phyloP scores from a whole-genome alignment of 2,797 vertebrate genomes.

The Cygnus olor region DNA sequence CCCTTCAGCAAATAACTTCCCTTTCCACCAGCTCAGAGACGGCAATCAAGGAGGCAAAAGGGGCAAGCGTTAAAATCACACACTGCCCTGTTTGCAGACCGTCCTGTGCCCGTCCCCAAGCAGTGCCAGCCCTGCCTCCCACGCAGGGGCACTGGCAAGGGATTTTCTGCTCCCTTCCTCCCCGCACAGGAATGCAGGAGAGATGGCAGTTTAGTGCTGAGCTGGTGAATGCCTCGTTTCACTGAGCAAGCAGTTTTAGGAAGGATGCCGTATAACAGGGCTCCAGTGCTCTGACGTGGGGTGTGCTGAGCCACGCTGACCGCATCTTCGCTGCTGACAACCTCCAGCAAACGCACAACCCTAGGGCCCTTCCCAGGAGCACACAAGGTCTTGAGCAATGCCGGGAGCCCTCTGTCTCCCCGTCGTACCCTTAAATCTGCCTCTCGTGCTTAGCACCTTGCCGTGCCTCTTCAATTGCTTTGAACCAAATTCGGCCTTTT shows the following conservation, averaged over 20 bases:
- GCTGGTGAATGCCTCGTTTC: slow-evolving; percentile 47
- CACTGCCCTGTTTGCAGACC: neutral
- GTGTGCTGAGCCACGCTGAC: neutral
- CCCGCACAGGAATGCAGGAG: slow-evolving; percentile 25
- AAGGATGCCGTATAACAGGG: neutral
- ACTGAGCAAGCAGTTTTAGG: slow-evolving; percentile 48
- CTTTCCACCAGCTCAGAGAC: neutral
- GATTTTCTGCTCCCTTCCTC: slow-evolving; percentile 24
- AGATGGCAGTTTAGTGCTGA: slow-evolving; percentile 36
- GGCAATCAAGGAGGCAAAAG: neutral
- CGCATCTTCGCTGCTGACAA: neutral
- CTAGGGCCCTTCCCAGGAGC: neutral
- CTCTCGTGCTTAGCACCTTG: neutral
- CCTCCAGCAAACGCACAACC: neutral
- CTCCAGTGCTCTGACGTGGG: neutral
- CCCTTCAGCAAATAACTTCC: neutral
- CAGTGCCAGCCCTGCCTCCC: neutral
- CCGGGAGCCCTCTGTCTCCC: neutral
- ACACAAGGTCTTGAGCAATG: neutral
- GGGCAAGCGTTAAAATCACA: neutral
- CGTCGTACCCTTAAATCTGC: fast-evolving
- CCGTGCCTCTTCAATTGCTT: neutral
- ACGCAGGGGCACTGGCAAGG: neutral
- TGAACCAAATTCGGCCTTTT: neutral
- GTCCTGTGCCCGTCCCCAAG: neutral